Conservation (phyloP, 2,888 invertebrate species). For the Scaptomyza flava region DNA sequence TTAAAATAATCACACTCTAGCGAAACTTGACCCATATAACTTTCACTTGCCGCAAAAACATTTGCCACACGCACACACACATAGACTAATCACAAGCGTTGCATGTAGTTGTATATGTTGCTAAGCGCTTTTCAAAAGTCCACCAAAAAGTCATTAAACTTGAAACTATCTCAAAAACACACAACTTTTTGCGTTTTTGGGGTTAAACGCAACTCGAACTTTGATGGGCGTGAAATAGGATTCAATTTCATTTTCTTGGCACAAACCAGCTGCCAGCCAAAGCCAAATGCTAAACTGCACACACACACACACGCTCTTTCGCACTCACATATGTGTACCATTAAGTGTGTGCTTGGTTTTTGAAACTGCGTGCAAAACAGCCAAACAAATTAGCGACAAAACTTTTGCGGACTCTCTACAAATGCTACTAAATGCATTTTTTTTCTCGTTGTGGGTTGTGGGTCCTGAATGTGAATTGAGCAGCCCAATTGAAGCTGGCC, state of each 20-base stretch:
- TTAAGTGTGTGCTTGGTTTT: neutral
- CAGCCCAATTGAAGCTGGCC: slow-evolving; percentile 28
- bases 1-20: neutral
- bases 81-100: slow-evolving; percentile 4
- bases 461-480: slow-evolving; percentile 18
- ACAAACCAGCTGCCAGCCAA: slow-evolving; percentile 41
- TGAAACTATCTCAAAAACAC: slow-evolving; percentile 29
- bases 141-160: slow-evolving; percentile 52
- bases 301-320: neutral
- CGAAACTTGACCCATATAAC: slow-evolving; percentile 17
- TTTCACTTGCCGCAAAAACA: slow-evolving; percentile 22
- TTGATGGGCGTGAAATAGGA: slow-evolving; percentile 47
- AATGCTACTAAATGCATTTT: slow-evolving; percentile 20
- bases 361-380: slow-evolving; percentile 54
- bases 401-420: slow-evolving; percentile 48
- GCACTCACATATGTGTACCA: neutral
- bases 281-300: slow-evolving; percentile 9
- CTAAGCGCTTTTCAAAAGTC: slow-evolving; percentile 21
- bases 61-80: slow-evolving; percentile 13
- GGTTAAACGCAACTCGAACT: slow-evolving; percentile 37
- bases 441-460: slow-evolving; percentile 14
- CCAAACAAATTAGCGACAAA: slow-evolving; percentile 74
- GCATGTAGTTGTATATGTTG: neutral
- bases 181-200: slow-evolving; percentile 30
- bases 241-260: slow-evolving; percentile 64